A percentile compares a stretch with the other conserved stretches of the same genome.
These are phyloP conservation scores for Perca fluviatilis DNA, from an alignment of 2,113 vertebrate species.

Conservation along the genomic window DNA sequence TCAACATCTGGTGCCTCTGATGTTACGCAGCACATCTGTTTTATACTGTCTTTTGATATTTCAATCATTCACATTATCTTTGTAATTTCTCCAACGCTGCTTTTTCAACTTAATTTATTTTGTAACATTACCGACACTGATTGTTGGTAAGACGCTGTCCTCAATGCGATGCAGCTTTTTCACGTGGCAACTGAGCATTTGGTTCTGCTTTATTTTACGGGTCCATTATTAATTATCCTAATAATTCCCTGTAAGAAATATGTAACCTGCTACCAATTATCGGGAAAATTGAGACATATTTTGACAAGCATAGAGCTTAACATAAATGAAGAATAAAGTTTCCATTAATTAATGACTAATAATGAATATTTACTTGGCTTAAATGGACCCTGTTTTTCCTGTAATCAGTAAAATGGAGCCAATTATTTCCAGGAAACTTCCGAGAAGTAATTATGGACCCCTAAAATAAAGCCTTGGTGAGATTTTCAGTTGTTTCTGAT, in stretches of 20 bases:
- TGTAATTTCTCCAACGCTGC: conserved; percentile 4
- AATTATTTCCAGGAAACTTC: conserved; percentile 10
- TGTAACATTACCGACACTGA: conserved; percentile 20
- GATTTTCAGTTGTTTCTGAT: background rate
- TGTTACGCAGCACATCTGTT: conserved; percentile 16
- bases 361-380: background rate
- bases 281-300: background rate
- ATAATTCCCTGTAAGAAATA: background rate
- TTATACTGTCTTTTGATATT: conserved; percentile 25
- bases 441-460: background rate
- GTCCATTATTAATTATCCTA: background rate
- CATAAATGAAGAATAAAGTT: background rate
- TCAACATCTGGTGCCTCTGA: conserved; percentile 59
- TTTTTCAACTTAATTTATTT: conserved; percentile 4
- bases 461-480: background rate
- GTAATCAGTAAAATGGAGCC: background rate
- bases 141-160: conserved; percentile 27
- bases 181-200: background rate
- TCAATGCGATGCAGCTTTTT: conserved; percentile 24
- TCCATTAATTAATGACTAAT: background rate
- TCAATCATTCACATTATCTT: background rate
- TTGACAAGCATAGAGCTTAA: background rate
- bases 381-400: background rate
- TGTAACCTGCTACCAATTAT: background rate
- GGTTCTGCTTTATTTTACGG: background rate